These are phyloP conservation scores for Onychomys leucogaster DNA, from an alignment of 2,797 vertebrate genomes.

Conservation along the genomic window DNA sequence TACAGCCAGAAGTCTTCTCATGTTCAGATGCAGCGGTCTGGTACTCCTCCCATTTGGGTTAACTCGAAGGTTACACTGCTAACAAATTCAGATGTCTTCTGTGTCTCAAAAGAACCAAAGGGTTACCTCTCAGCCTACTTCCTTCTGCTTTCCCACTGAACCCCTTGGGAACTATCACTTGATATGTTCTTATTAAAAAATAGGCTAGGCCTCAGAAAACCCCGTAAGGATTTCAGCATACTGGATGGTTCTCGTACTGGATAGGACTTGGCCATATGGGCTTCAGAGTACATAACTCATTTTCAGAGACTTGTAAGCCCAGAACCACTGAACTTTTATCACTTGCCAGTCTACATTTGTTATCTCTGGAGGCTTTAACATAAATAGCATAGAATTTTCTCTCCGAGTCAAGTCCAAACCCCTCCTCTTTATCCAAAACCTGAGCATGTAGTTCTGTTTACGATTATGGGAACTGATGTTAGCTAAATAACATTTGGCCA, in stretches of 20 bases:
- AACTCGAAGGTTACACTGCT: slow-evolving; percentile 20
- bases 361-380: neutral
- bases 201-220: neutral
- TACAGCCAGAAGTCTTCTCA: neutral
- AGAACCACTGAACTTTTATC: neutral
- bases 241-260: neutral
- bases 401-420: neutral
- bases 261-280: neutral
- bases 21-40: neutral
- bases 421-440: slow-evolving; percentile 43
- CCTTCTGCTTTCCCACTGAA: neutral
- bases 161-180: neutral
- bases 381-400: slow-evolving; percentile 1
- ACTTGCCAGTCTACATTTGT: neutral
- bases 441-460: neutral
- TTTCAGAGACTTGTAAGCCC: neutral
- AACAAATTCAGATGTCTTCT: slow-evolving; percentile 31
- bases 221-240: slow-evolving; percentile 1
- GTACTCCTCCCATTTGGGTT: slow-evolving; percentile 12
- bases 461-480: slow-evolving; percentile 25
- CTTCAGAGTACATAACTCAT: neutral
- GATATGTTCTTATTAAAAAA: slow-evolving; percentile 38
- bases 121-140: neutral
- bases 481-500: slow-evolving; percentile 48
- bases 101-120: neutral